Conservation (phyloP, 2,797 vertebrate species). For the Hipposideros larvatus region DNA sequence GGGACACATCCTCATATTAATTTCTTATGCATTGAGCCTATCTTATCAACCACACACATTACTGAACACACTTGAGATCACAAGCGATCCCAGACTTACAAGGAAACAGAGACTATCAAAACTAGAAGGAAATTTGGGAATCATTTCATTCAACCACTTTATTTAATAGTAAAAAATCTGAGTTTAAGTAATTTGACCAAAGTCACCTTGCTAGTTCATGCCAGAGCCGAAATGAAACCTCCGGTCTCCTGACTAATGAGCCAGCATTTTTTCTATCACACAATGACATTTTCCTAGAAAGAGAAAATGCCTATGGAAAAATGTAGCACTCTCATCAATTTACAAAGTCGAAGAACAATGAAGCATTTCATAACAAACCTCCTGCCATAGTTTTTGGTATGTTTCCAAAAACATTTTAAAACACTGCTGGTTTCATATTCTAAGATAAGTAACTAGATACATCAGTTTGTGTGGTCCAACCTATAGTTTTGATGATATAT, state of each 20-base stretch:
- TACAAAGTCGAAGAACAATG: not conserved
- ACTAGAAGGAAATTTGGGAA: not conserved
- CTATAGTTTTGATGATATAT: not conserved
- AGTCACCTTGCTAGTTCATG: not conserved
- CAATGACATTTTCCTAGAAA: not conserved
- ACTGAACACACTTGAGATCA: not conserved
- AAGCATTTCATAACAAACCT: not conserved
- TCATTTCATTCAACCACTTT: not conserved
- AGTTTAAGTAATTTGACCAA: slow-evolving; percentile 16
- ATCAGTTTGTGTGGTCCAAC: not conserved
- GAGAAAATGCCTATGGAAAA: not conserved
- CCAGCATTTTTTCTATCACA: not conserved
- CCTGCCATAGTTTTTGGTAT: not conserved
- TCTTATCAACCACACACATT: not conserved
- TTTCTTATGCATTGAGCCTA: not conserved
- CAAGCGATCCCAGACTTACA: not conserved
- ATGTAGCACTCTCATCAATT: not conserved
- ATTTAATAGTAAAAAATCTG: slow-evolving; percentile 37
- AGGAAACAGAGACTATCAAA: not conserved
- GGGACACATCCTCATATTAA: not conserved
- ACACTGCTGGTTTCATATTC: slow-evolving; percentile 21
- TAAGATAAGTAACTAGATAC: not conserved
- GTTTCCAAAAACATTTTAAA: slow-evolving; percentile 50
- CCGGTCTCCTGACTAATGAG: not conserved
- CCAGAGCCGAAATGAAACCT: slow-evolving; percentile 25